Conservation (phyloP, 2,888 invertebrate genomes). For the Eulithis testata region DNA sequence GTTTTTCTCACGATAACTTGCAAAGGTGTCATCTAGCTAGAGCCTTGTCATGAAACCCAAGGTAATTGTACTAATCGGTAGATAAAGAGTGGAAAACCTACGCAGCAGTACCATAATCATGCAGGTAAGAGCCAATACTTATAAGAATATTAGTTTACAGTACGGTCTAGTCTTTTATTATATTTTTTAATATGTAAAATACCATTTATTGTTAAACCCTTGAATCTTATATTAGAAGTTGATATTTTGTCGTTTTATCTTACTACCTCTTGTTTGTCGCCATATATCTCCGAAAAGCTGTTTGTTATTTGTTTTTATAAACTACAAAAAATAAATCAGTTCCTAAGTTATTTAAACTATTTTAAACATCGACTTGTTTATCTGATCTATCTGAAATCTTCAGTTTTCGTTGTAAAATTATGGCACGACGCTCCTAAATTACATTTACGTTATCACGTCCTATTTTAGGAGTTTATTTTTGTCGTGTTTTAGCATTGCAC, state of each 20-base stretch:
- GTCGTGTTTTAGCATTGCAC: constrained; percentile 38
- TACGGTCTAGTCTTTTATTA: too few relatives aligned
- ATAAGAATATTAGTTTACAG: too few relatives aligned
- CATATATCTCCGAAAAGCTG: too few relatives aligned
- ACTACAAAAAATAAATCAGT: background rate
- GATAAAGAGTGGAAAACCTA: constrained; percentile 10
- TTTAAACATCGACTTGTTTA: constrained; percentile 3
- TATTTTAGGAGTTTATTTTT: constrained; percentile 40
- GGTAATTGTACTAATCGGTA: constrained; percentile 6
- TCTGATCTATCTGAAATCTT: constrained; percentile 15
- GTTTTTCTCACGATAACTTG: constrained; percentile 10
- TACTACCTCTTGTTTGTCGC: too few relatives aligned
- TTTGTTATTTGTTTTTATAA: too few relatives aligned
- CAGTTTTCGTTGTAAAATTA: constrained; percentile 12
- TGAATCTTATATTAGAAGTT: too few relatives aligned
- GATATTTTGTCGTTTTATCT: too few relatives aligned
- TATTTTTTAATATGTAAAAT: too few relatives aligned
- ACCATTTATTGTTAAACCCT: too few relatives aligned
- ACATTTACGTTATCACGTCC: constrained; percentile 21
- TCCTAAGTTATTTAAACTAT: constrained; percentile 12
- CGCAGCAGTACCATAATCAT: constrained; percentile 15
- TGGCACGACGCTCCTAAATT: constrained; percentile 1
- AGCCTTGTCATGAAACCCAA: constrained; percentile 10
- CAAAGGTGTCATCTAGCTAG: constrained; percentile 7
- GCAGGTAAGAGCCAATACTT: background rate